These are phyloP conservation scores for Lampris incognitus DNA, from an alignment of 2,113 vertebrate genomes.

Conservation along the genomic window DNA sequence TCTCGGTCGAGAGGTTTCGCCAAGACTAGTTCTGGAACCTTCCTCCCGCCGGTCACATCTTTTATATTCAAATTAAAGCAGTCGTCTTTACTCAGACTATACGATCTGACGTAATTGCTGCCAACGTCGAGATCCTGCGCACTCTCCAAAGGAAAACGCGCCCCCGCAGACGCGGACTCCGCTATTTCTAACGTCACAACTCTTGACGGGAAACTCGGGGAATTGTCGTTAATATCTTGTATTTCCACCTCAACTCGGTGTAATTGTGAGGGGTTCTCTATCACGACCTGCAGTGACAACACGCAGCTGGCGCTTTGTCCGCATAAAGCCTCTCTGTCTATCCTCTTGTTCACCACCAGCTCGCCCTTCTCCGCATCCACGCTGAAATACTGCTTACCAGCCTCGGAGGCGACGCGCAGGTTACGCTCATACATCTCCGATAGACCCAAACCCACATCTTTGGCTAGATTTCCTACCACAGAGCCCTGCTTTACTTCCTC, in stretches of 20 bases:
- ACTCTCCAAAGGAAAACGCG: conserved; percentile 70
- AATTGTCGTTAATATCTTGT: conserved; percentile 67
- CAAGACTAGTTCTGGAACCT: conserved; percentile 75
- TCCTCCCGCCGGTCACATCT: conserved; percentile 64
- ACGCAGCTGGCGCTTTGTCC: conserved; percentile 54
- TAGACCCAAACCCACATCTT: conserved; percentile 60
- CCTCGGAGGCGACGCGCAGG: conserved; percentile 52
- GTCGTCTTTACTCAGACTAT: conserved; percentile 67
- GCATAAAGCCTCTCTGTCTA: conserved; percentile 69
- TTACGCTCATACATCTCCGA: conserved; percentile 49
- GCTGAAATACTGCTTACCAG: conserved; percentile 54
- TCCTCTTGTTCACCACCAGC: conserved; percentile 58
- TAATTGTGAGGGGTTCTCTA: conserved; percentile 53
- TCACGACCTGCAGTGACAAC: conserved; percentile 53
- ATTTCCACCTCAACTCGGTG: conserved; percentile 61
- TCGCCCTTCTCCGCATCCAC: conserved; percentile 57
- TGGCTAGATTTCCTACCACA: conserved; percentile 65
- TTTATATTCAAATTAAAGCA: conserved; percentile 75
- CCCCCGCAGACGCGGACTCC: conserved; percentile 60
- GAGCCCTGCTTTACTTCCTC: conserved; percentile 61
- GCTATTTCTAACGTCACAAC: conserved; percentile 65
- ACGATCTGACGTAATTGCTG: conserved; percentile 69
- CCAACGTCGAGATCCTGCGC: conserved; percentile 76
- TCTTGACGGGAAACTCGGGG: conserved; percentile 45
- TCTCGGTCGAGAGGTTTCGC: conserved; percentile 79